Evolutionary conservation across 2,888 invertebrate species (phyloP).

Genomic region (Polietes domitor): DNA sequence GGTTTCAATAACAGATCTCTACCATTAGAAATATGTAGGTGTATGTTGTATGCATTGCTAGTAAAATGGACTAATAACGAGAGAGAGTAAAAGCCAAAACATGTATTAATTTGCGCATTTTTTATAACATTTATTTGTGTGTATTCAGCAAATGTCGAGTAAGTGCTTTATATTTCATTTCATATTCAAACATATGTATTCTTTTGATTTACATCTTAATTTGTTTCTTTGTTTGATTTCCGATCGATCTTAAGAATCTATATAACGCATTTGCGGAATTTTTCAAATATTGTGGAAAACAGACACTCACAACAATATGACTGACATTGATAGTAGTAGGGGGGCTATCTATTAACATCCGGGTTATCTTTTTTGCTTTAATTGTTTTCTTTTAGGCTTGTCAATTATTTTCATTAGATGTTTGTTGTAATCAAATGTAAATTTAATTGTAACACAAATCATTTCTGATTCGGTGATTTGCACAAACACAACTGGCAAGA

Average conservation of each 20-base stretch:
- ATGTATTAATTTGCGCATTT: slow-evolving; percentile 47
- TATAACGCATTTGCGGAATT: not conserved
- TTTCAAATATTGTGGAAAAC: slow-evolving; percentile 8
- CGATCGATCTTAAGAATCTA: not conserved
- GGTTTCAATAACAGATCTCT: slow-evolving; percentile 37
- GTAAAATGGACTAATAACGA: slow-evolving; percentile 3
- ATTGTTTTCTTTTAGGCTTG: not conserved
- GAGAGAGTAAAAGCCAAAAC: slow-evolving; percentile 53
- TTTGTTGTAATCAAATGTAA: not conserved
- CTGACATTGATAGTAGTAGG: slow-evolving; percentile 8
- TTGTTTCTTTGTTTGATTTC: not conserved
- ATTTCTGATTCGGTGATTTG: not conserved
- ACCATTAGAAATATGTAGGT: slow-evolving; percentile 1
- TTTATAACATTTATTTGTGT: slow-evolving; percentile 63
- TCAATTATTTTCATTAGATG: not conserved
- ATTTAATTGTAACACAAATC: too few relatives aligned
- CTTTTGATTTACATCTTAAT: slow-evolving; percentile 2
- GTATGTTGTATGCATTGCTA: not conserved
- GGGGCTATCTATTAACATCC: not conserved
- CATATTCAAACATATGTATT: slow-evolving; percentile 14
- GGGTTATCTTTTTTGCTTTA: not conserved
- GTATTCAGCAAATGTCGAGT: slow-evolving; percentile 53
- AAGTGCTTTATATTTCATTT: slow-evolving; percentile 53
- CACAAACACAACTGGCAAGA: not conserved
- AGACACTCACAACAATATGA: slow-evolving; percentile 27